Conservation (phyloP, 2,113 vertebrate genomes). For the Aphyosemion australe region DNA sequence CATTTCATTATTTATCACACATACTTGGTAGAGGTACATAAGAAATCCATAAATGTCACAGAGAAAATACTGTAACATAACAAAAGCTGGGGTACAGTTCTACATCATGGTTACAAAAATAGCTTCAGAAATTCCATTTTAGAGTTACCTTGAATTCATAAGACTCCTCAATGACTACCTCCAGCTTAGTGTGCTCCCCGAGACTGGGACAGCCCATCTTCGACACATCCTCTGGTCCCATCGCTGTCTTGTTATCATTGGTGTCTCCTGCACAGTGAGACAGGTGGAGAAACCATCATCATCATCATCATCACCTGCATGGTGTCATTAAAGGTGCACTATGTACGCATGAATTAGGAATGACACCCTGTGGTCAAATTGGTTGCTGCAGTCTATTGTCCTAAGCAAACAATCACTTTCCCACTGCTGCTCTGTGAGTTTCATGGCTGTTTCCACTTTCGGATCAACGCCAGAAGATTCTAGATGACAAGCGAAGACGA, state of each 20-base stretch:
- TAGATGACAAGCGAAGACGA: no score
- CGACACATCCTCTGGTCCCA: slow-evolving; percentile 76
- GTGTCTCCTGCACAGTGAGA: slow-evolving; percentile 73
- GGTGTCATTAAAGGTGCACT: neutral
- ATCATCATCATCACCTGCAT: slow-evolving; percentile 6
- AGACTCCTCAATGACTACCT: slow-evolving; percentile 84
- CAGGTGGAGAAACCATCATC: slow-evolving; percentile 5
- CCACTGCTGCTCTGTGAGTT: no score
- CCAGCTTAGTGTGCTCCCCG: slow-evolving; percentile 81
- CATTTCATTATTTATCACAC: slow-evolving; percentile 41
- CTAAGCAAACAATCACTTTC: no score
- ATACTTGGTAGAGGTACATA: slow-evolving; percentile 22
- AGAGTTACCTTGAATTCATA: slow-evolving; percentile 83
- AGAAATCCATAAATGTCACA: slow-evolving; percentile 10
- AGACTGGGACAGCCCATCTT: slow-evolving; percentile 83
- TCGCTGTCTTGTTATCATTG: slow-evolving; percentile 79
- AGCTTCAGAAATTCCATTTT: neutral
- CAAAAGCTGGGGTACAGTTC: neutral
- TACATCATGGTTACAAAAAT: neutral
- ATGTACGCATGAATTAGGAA: no score
- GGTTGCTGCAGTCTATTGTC: no score
- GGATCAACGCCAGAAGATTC: no score
- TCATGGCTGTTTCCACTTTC: no score
- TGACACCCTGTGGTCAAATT: no score
- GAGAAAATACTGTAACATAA: slow-evolving; percentile 32